Evolutionary conservation across 2,888 invertebrate genomes (phyloP), one percentile per base, ranked within the genome.

Genomic region (Lepidocyrtoides sp.): DNA sequence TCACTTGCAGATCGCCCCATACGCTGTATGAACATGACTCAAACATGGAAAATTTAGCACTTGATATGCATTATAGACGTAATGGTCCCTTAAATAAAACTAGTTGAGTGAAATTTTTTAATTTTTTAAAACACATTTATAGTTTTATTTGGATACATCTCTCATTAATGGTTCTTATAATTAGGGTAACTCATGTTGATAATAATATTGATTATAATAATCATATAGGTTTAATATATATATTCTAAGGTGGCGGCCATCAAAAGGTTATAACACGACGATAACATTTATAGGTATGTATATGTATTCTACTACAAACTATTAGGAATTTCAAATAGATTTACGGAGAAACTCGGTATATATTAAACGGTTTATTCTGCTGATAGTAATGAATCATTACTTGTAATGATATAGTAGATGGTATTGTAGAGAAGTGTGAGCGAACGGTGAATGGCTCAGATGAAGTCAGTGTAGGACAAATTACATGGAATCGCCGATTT

Each of bases 141-240:
- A 60, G 63, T 84, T 84, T 89, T 79, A 77, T 84, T 89, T 69
- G 75, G 48, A 60, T 85, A 91, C 79, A 83, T 91, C 79, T 85
- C 79, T 81, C 83, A 84, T 54, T 32, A 51, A 83, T 79, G 83
- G 44, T 82, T 89, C 81, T 84, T 90, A 85, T 60, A 81, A 81
- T 79, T 69, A 91, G 66, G 90, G 90, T 91, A 91, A 91, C 90
- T 91, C 85, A 91, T 91, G 85, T 51, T 84, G 60, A 89, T 77
- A 60, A 77, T 87, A 77, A 79, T 17, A 48, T 41, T 44, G 72
- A 41, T 63, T 77, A 82, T 69, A 85, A 54, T 54, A 20, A 51
- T 69, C 10, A 51, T 7, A 83, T 36, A 66, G 29, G n/a, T 29
- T 66, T 66, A 66, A 66, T 54, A 32, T 32, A 83, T 81, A 41